Conservation (phyloP, 2,113 vertebrate genomes). For the Colistium nudipinnis region DNA sequence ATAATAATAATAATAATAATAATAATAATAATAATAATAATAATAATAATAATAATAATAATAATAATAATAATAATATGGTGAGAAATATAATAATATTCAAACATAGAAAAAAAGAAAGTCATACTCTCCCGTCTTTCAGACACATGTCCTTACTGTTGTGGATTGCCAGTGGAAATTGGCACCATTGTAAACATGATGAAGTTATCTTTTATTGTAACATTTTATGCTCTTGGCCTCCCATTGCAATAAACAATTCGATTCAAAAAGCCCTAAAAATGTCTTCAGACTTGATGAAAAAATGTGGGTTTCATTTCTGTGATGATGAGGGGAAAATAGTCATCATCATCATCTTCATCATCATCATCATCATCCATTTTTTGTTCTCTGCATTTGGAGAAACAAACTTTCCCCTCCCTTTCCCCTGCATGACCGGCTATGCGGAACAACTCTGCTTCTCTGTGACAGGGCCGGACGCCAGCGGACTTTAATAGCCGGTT, state of each 20-base stretch:
- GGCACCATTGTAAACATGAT: conserved; percentile 3
- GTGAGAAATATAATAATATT: not conserved
- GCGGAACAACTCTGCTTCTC: conserved; percentile 50
- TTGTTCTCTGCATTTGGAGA: conserved; percentile 48
- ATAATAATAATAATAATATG: too few relatives aligned
- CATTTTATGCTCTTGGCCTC: not conserved
- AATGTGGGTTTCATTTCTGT: conserved; percentile 41
- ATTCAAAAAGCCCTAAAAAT: too few relatives aligned
- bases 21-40: too few relatives aligned
- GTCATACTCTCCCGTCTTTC: not conserved
- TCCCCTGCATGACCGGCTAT: conserved; percentile 54
- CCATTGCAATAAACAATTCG: conserved; percentile 12
- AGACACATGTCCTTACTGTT: conserved; percentile 10
- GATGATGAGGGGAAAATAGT: conserved; percentile 60
- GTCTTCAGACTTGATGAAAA: conserved; percentile 18
- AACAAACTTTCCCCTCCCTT: conserved; percentile 56
- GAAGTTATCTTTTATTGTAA: conserved; percentile 13
- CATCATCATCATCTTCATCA: conserved; percentile 44
- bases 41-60: too few relatives aligned
- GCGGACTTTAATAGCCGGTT: conserved; percentile 66
- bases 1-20: too few relatives aligned
- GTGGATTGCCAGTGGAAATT: conserved; percentile 4
- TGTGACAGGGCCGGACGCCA: conserved; percentile 64
- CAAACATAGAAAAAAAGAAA: not conserved
- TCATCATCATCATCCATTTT: conserved; percentile 50